Base-by-base conservation (phyloP, 2,797 vertebrate species). In the Chelon auratus region DNA sequence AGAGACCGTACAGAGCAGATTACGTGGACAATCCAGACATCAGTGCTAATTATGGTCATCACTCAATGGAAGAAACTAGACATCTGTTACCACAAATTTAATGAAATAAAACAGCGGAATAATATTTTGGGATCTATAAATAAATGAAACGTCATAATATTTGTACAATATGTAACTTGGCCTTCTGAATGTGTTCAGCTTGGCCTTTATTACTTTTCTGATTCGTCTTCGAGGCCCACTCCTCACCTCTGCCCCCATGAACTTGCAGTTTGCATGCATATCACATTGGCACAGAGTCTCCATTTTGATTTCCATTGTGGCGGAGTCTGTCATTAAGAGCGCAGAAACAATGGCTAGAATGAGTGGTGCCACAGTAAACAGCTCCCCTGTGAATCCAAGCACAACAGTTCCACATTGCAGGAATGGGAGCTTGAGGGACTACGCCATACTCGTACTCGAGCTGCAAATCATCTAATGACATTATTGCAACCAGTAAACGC, bases 301-400 rank as follows among this genome's bases (percentile, higher is more conserved):
- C 74, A 89, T 89, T 90, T 82, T 79, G 75, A 91, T 91, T 88
- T 89, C 86, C 78, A 92, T 94, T 92, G 92, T 93, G 89, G 82
- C 72, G 12, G 14, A 75, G 85, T 93, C 92, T 93, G 90, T 94
- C 93, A 91, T 90, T 94, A 93, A 88, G 82, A 77, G 77, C 3
- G 39, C 58, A 51, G 54, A 86, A 93, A 94, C 92, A 94, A 94
- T 94, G 89, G 89, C 52, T 36, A 72, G 90, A 91, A 91, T 80
- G 89, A 92, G 87, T 54, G 83, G 79, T 93, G 92, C 88, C 90
- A 90, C 90, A 40, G 78, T 67, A 86, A 93, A 94, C 88, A 87
- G 91, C 90, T 93, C 93, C 94, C 92, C 84, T 87, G 91, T 91
- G 91, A 83, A 87, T 93, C 90, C 64, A 75, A 91, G 74, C 89